Conservation (phyloP, 2,888 invertebrate genomes). For the Neoscelio sp. region DNA sequence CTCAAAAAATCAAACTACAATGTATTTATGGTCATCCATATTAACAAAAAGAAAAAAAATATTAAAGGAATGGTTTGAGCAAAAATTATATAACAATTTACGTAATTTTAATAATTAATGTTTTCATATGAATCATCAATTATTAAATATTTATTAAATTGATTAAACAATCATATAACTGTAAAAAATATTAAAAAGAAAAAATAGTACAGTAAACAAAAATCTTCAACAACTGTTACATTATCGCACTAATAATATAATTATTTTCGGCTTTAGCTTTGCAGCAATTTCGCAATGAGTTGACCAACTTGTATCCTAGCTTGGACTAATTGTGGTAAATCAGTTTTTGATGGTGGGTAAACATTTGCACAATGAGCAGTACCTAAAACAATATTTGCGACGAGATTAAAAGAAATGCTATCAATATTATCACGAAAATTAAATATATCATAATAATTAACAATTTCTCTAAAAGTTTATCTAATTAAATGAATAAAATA, state of each 20-base stretch:
- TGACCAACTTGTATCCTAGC: slow-evolving; percentile 88
- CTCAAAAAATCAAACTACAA: too few species aligned
- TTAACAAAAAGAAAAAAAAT: too few species aligned
- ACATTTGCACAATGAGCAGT: slow-evolving; percentile 98
- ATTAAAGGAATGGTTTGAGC: too few species aligned
- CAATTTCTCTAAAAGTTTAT: neutral
- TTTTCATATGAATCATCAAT: too few species aligned
- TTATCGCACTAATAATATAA: slow-evolving; percentile 10
- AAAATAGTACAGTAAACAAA: too few species aligned
- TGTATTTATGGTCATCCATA: too few species aligned
- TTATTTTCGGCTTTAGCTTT: slow-evolving; percentile 45
- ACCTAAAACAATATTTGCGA: too few species aligned
- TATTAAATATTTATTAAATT: too few species aligned
- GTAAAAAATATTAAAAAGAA: too few species aligned
- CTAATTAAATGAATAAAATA: slow-evolving; percentile 4
- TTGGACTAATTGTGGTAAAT: slow-evolving; percentile 87
- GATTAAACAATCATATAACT: too few species aligned
- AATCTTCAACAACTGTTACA: neutral
- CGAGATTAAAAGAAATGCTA: slow-evolving; percentile 12
- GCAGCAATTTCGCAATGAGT: slow-evolving; percentile 86
- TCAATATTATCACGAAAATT: neutral
- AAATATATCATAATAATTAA: neutral
- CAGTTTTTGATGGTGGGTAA: slow-evolving; percentile 90
- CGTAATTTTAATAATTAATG: too few species aligned
- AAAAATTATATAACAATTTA: too few species aligned